phyloP scores from a whole-genome alignment of 1,140 invertebrate genomes.

The Zaprionus tsacasi region DNA sequence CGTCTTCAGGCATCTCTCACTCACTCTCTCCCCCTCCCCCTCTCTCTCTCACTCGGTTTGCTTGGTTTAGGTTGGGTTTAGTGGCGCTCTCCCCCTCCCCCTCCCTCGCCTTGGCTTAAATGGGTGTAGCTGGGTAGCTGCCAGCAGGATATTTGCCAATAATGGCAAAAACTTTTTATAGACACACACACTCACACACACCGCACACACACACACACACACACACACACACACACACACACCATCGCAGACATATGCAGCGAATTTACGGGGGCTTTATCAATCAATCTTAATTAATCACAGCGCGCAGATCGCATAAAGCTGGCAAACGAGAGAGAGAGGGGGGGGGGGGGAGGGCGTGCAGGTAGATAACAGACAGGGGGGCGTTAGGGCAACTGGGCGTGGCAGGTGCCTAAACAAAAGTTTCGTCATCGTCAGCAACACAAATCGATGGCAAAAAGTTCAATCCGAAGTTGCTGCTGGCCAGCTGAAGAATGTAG shows the following conservation, averaged over 20 bases:
- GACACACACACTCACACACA: slow-evolving; percentile 58
- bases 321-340: slow-evolving; percentile 27
- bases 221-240: slow-evolving; percentile 35
- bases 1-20: slow-evolving; percentile 64
- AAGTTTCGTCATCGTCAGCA: slow-evolving; percentile 68
- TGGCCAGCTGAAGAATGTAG: neutral
- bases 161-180: slow-evolving; percentile 80
- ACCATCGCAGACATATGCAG: slow-evolving; percentile 26
- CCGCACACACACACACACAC: slow-evolving; percentile 25
- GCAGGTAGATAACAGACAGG: slow-evolving; percentile 4
- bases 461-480: slow-evolving; percentile 25
- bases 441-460: slow-evolving; percentile 61
- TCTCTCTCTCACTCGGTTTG: neutral
- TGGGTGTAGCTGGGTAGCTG: slow-evolving; percentile 49
- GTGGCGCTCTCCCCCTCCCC: slow-evolving; percentile 1
- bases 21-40: neutral
- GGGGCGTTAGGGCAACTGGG: slow-evolving; percentile 2
- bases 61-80: slow-evolving; percentile 22
- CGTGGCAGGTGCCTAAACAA: slow-evolving; percentile 68
- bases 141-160: slow-evolving; percentile 82
- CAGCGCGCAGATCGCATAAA: slow-evolving; percentile 77
- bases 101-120: slow-evolving; percentile 25
- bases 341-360: slow-evolving; percentile 1
- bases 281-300: slow-evolving; percentile 84
- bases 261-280: slow-evolving; percentile 65